Conservation (phyloP, 2,113 vertebrate species). For the Bungarus multicinctus region DNA sequence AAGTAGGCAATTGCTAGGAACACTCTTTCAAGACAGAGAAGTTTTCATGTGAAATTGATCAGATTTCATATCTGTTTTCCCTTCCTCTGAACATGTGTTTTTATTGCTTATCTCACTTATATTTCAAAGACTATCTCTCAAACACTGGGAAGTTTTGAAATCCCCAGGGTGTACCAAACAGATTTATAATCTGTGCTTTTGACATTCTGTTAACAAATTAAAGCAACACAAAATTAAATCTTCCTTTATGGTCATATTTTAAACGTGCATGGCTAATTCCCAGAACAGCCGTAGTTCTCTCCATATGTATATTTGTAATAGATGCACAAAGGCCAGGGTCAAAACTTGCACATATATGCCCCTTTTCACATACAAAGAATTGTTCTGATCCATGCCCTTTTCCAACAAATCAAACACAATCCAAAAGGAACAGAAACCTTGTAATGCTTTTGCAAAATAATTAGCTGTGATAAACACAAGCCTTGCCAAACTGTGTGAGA, state of each 20-base stretch:
- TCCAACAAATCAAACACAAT: too few species aligned
- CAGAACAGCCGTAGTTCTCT: neutral
- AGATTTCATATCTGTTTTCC: neutral
- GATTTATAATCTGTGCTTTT: neutral
- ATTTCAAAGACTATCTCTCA: neutral
- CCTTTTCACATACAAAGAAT: neutral
- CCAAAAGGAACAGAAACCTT: too few species aligned
- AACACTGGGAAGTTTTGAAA: neutral
- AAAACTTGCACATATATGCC: neutral
- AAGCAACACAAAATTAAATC: slow-evolving; percentile 7
- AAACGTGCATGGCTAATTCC: neutral
- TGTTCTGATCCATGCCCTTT: too few species aligned
- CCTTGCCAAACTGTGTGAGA: too few species aligned
- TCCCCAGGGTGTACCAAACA: neutral
- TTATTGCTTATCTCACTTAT: too few species aligned
- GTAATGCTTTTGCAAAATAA: too few species aligned
- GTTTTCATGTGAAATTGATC: neutral
- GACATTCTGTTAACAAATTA: neutral
- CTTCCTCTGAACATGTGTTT: neutral
- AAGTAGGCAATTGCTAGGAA: neutral
- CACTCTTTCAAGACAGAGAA: neutral
- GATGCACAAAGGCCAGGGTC: neutral
- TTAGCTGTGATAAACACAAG: too few species aligned
- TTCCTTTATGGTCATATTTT: neutral
- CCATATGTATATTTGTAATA: neutral